Base-by-base conservation (phyloP, 2,797 vertebrate genomes). In the Darevskia mixta region DNA sequence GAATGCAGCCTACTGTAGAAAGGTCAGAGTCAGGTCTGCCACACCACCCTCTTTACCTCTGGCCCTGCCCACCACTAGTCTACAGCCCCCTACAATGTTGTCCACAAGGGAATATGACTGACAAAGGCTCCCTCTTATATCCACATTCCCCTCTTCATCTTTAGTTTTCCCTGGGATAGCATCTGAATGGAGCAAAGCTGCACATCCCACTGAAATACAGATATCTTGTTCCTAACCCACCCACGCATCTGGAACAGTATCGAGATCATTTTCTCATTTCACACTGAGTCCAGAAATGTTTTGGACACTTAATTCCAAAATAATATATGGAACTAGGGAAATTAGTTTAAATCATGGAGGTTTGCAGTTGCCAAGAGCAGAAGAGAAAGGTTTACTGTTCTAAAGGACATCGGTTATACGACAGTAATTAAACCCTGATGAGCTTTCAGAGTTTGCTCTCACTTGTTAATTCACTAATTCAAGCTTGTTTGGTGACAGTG, bases 221-320 rank as follows among this genome's bases (percentile, higher is more conserved):
- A 35, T 90, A 73, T 89, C 92, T 90, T 71, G 79, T 71, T 86
- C 72, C 92, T 78, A 61, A 90, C 92, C 49, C 89, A 89, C 88
- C 91, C 91, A 94, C 90, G 89, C 61, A 84, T 90, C 92, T 95
- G 92, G 88, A 94, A 92, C 69, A 49, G 61, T 55, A 89, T 91
- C 78, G 49, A 82, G 20, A 35, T 88, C 0, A 0, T 90, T 89
- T 94, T 94, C 64, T 90, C 82, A 83, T 92, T 94, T 89, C 32
- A 58, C 1, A 91, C 17, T 32, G 29, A 86, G 38, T 86, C 86
- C 85, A 95, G 93, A 89, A 87, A 91, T 79, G 71, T 15, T 91
- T 91, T 45, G 95, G 92, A 85, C 43, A 82, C 75, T 93, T 92
- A 93, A 94, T 93, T 95, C 41, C 66, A 87, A 88, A 90, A 91